Conservation (phyloP, 2,113 vertebrate genomes). For the Labrus mixtus region DNA sequence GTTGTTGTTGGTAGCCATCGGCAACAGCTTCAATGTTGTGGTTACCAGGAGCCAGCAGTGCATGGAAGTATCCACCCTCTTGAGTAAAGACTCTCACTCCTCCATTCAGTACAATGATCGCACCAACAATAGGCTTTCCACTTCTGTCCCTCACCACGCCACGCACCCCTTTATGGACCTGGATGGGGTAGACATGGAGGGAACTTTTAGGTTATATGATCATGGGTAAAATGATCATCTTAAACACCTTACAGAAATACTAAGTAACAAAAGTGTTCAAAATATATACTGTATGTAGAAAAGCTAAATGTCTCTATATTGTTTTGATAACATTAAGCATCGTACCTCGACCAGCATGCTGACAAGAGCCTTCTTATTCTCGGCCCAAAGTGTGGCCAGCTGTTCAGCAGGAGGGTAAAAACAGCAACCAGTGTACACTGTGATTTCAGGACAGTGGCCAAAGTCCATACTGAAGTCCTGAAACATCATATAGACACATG, state of each 20-base stretch:
- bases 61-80: constrained; percentile 93
- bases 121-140: constrained; percentile 91
- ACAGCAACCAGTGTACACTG: constrained; percentile 95
- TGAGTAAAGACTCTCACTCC: constrained; percentile 86
- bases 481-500: constrained; percentile 32
- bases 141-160: constrained; percentile 92
- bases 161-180: constrained; percentile 96
- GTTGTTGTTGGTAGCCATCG: constrained; percentile 93
- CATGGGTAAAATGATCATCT: not conserved
- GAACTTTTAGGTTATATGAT: not conserved
- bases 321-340: constrained; percentile 6
- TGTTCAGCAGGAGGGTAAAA: constrained; percentile 90
- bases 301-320: not conserved
- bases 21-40: constrained; percentile 91
- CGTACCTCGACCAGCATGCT: constrained; percentile 97
- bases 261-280: not conserved
- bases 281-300: not conserved
- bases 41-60: constrained; percentile 91
- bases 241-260: not conserved
- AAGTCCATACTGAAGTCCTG: constrained; percentile 95
- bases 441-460: constrained; percentile 97
- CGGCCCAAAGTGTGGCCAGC: constrained; percentile 89
- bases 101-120: constrained; percentile 90
- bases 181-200: constrained; percentile 29
- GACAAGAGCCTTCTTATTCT: constrained; percentile 94